Conservation (phyloP, 1,140 invertebrate genomes). For the Ceratitis capitata region DNA sequence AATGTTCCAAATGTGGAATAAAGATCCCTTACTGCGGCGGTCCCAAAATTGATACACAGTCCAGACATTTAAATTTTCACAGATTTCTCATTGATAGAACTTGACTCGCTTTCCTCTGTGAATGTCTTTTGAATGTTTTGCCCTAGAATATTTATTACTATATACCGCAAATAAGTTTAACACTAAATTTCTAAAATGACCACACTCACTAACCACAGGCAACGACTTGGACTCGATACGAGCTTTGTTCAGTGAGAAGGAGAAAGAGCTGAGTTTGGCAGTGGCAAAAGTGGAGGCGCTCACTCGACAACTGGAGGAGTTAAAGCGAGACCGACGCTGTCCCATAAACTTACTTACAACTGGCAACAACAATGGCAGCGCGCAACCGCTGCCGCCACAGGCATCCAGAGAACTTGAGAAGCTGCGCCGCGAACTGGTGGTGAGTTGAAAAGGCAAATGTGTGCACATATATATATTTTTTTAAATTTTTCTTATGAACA, state of each 20-base stretch:
- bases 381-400: constrained; percentile 73
- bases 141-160: no score
- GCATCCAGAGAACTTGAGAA: constrained; percentile 89
- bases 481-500: constrained; percentile 15
- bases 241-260: constrained; percentile 96
- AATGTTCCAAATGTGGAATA: no score
- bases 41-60: no score
- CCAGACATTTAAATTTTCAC: no score
- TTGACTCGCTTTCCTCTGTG: no score
- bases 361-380: constrained; percentile 52
- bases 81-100: no score
- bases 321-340: constrained; percentile 74
- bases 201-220: constrained; percentile 69
- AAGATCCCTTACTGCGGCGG: no score
- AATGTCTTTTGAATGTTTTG: no score
- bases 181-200: neutral
- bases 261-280: constrained; percentile 93
- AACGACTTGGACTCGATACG: constrained; percentile 95
- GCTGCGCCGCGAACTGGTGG: constrained; percentile 87
- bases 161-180: no score
- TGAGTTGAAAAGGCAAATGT: constrained; percentile 67
- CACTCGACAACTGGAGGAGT: constrained; percentile 90
- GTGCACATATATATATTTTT: neutral
- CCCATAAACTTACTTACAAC: constrained; percentile 59
- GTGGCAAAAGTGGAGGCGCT: constrained; percentile 95